Percentiles rank a stretch among this genome's conserved stretches.
Conservation (phyloP, 2,888 invertebrate species). For the Peribatodes rhomboidaria region DNA sequence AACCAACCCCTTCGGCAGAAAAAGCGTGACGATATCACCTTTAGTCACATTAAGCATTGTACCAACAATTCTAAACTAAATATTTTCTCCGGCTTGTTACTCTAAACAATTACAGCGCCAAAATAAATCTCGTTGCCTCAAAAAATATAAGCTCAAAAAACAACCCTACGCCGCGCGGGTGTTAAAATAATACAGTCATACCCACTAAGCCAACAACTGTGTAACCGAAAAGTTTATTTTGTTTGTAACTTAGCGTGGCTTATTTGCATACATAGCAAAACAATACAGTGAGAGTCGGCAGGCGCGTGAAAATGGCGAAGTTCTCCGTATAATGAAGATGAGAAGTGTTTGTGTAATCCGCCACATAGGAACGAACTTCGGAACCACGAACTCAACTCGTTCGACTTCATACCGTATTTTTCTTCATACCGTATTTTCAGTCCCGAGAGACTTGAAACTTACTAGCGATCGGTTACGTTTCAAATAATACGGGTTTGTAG, state of each 20-base stretch:
- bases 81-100: neutral
- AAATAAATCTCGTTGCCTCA: slow-evolving; percentile 21
- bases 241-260: slow-evolving; percentile 72
- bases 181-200: slow-evolving; percentile 59
- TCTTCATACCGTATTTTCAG: slow-evolving; percentile 28
- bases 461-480: slow-evolving; percentile 20
- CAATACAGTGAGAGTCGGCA: slow-evolving; percentile 62
- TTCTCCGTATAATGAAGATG: slow-evolving; percentile 82
- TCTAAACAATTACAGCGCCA: slow-evolving; percentile 1
- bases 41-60: neutral
- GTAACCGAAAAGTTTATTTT: slow-evolving; percentile 76
- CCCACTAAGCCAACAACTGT: slow-evolving; percentile 59
- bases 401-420: slow-evolving; percentile 59
- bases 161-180: slow-evolving; percentile 45
- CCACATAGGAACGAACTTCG: slow-evolving; percentile 71
- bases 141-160: slow-evolving; percentile 45
- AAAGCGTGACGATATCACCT: too few relatives aligned
- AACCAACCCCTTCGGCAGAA: too few relatives aligned
- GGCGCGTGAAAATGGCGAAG: slow-evolving; percentile 76
- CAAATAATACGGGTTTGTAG: slow-evolving; percentile 12
- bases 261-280: slow-evolving; percentile 82
- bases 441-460: slow-evolving; percentile 25
- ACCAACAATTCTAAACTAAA: neutral
- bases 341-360: slow-evolving; percentile 76
- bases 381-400: slow-evolving; percentile 64